phyloP scores from a whole-genome alignment of 2,888 invertebrate genomes.

The Arrhopalites spinosus region DNA sequence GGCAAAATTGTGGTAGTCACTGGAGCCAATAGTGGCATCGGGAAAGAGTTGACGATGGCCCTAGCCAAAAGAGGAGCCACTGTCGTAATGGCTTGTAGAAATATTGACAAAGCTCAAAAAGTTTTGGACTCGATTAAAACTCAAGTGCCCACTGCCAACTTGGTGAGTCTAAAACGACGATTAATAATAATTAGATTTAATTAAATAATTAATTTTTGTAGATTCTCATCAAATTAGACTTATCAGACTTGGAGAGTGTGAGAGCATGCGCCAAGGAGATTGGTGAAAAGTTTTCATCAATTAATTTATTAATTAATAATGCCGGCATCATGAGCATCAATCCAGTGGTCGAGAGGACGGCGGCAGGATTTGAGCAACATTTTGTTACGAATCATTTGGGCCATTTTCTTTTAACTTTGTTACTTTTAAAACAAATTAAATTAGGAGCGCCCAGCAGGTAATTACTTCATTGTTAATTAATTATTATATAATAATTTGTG shows the following conservation, averaged over 20 bases:
- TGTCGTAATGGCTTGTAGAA: too few relatives aligned
- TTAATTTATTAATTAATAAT: constrained; percentile 79
- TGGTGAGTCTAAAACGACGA: too few relatives aligned
- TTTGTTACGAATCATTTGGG: constrained; percentile 82
- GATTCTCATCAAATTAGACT: constrained; percentile 77
- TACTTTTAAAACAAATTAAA: too few relatives aligned
- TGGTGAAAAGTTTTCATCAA: constrained; percentile 68
- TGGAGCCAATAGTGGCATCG: too few relatives aligned
- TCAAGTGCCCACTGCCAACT: too few relatives aligned
- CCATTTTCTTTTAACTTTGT: constrained; percentile 82
- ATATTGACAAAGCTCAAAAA: too few relatives aligned
- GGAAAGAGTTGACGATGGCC: too few relatives aligned
- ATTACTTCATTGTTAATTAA: not conserved
- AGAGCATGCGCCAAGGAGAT: constrained; percentile 72
- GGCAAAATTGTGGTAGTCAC: too few relatives aligned
- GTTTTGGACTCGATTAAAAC: too few relatives aligned
- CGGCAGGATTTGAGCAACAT: constrained; percentile 78
- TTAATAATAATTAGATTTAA: too few relatives aligned
- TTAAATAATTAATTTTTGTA: constrained; percentile 59
- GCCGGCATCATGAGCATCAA: constrained; percentile 69
- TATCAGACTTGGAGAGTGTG: constrained; percentile 75
- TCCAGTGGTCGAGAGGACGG: constrained; percentile 64
- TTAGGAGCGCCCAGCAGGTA: too few relatives aligned
- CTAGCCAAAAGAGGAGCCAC: too few relatives aligned
- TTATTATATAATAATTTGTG: not conserved